Conservation (phyloP, 2,113 vertebrate species). For the Boulengeromyrus knoepffleri region DNA sequence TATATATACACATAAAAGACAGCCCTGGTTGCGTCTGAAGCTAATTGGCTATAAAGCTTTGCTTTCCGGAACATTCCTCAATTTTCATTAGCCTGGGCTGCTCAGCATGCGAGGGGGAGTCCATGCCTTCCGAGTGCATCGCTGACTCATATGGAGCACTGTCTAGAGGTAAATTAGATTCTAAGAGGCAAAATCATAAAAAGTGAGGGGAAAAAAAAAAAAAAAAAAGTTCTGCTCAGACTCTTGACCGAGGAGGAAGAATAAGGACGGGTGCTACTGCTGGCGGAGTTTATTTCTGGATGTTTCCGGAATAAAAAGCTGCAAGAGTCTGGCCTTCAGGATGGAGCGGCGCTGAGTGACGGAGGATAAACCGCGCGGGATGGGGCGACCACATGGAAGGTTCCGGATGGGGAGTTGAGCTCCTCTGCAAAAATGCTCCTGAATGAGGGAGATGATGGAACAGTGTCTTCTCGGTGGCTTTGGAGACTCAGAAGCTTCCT, state of each 20-base stretch:
- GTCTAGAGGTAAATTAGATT: slow-evolving; percentile 7
- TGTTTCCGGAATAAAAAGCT: background rate
- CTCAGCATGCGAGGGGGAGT: background rate
- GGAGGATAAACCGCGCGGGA: background rate
- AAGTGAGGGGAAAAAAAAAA: background rate
- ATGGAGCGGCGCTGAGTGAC: background rate
- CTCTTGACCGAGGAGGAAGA: background rate
- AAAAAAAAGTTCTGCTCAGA: background rate
- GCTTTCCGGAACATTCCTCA: background rate
- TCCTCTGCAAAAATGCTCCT: background rate
- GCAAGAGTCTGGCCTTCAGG: background rate
- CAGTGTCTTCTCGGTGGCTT: background rate
- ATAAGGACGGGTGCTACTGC: background rate
- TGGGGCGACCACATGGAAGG: background rate
- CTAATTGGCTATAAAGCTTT: background rate
- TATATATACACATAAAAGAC: background rate
- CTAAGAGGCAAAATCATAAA: background rate
- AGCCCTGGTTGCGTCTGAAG: background rate
- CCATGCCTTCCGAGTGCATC: background rate
- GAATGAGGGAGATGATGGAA: background rate
- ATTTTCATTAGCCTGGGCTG: background rate
- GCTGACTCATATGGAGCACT: background rate
- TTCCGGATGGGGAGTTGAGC: background rate
- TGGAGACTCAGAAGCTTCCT: background rate
- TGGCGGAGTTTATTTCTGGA: background rate